Evolutionary conservation across 2,888 invertebrate species (phyloP), one percentile per base, ranked within the genome.

Genomic region (Harpagoxenus sublaevis): DNA sequence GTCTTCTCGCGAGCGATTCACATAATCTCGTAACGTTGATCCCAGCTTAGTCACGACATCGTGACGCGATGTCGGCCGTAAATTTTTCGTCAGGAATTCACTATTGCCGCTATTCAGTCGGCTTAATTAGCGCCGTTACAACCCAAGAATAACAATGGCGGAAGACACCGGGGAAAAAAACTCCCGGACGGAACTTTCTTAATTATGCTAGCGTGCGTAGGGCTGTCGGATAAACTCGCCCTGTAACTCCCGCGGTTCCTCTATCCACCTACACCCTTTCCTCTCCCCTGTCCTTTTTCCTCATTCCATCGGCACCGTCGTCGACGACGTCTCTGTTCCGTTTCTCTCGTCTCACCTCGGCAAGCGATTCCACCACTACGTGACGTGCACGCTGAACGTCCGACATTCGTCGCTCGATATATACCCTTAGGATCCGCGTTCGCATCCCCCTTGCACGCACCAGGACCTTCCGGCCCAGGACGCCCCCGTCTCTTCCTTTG

Each of bases 361-460:
- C 88, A 78, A 86, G 84, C 81, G 83, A 85, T 86, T 87, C 86
- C 84, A 48, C 86, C 89, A 89, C 90, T 94, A 94, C 94, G 94
- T 94, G 95, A 94, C 93, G 91, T 92, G 95, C 92, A 94, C 93
- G 90, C 92, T 92, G 93, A 94, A 92, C 92, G 92, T 93, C 92
- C 94, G 92, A 93, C 94, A 92, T 94, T 93, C 93, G 91, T 93
- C 94, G 94, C 94, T 94, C 94, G 94, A 94, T 94, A 93, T 92
- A 92, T 93, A 93, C 92, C 94, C 93, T 92, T 89, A 90, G 91
- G 91, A 88, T 87, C 84, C 86, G 84, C 85, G 81, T 45, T 71
- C 87, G 66, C 84, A 79, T 88, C 83, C 83, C 85, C 70, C 66
- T 86, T 70, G 57, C 86, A 66, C 85, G 53, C 74, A 35, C 73